Percentiles rank a stretch among this genome's conserved stretches.
Evolutionary conservation across 37 sponge, comb jelly and placozoan genomes (phyloP).

Genomic region (Oscarella lobularis): DNA sequence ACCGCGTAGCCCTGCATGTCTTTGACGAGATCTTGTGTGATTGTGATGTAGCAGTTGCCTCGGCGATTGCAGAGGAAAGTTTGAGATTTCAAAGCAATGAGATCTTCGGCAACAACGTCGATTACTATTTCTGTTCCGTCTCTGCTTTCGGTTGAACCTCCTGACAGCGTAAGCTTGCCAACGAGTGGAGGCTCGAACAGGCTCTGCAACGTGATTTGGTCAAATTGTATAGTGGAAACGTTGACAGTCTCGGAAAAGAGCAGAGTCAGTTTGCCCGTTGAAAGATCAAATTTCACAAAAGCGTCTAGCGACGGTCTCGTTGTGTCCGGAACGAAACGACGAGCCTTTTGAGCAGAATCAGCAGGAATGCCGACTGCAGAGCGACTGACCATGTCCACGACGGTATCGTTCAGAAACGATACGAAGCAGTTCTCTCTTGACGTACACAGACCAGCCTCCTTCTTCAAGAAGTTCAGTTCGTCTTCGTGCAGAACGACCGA

Average conservation of each 20-base stretch:
- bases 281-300: conserved; percentile 38
- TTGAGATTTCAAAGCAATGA: conserved; percentile 30
- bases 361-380: conserved; percentile 48
- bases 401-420: conserved; percentile 43
- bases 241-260: conserved; percentile 76
- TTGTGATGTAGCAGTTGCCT: conserved; percentile 79
- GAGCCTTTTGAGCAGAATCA: conserved; percentile 16
- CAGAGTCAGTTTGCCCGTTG: conserved; percentile 26
- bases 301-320: conserved; percentile 25
- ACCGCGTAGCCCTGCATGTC: conserved; percentile 66
- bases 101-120: conserved; percentile 20
- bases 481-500: conserved; percentile 20
- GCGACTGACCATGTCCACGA: conserved; percentile 65
- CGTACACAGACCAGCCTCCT: conserved; percentile 42
- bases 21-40: conserved; percentile 43
- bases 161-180: conserved; percentile 33
- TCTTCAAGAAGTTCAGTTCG: conserved; percentile 82
- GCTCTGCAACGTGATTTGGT: conserved; percentile 48
- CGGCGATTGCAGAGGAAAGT: conserved; percentile 60
- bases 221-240: conserved; percentile 32
- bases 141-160: conserved; percentile 36
- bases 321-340: conserved; percentile 27
- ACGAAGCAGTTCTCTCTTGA: conserved; percentile 39
- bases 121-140: conserved; percentile 40
- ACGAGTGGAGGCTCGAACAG: conserved; percentile 41